These are phyloP conservation scores for Pantala flavescens DNA, from an alignment of 1,140 invertebrate genomes.

Conservation along the genomic window DNA sequence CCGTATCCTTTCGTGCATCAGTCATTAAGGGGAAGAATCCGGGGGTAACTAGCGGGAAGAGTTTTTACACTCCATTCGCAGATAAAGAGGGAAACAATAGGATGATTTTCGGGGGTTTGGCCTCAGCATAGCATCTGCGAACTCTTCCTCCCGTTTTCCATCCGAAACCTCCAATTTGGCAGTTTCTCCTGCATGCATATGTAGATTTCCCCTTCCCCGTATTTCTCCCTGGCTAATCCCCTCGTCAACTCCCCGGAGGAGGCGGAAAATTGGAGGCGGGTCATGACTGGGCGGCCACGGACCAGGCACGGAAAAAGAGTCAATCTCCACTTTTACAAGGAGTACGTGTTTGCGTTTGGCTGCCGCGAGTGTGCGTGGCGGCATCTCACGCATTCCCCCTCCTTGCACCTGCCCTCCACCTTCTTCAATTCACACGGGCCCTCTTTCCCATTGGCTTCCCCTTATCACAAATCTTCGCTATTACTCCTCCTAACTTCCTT, in stretches of 20 bases:
- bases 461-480: neutral
- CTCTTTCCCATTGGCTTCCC: neutral
- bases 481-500: neutral
- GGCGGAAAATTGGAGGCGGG: constrained; percentile 5
- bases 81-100: too few relatives aligned
- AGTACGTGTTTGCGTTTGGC: neutral
- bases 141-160: too few relatives aligned
- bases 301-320: neutral
- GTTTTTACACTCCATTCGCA: too few relatives aligned
- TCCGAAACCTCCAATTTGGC: too few relatives aligned
- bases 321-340: neutral
- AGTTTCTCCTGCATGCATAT: too few relatives aligned
- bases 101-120: too few relatives aligned
- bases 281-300: neutral
- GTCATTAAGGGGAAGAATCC: too few relatives aligned
- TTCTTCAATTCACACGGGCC: neutral
- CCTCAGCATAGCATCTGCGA: too few relatives aligned
- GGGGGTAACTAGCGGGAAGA: too few relatives aligned
- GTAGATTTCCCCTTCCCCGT: neutral
- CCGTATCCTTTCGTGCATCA: too few relatives aligned
- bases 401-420: neutral
- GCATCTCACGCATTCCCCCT: neutral
- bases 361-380: neutral
- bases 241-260: neutral
- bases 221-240: neutral